Evolutionary conservation across 2,113 vertebrate genomes (phyloP).

Genomic region (Pteruthius melanotis): DNA sequence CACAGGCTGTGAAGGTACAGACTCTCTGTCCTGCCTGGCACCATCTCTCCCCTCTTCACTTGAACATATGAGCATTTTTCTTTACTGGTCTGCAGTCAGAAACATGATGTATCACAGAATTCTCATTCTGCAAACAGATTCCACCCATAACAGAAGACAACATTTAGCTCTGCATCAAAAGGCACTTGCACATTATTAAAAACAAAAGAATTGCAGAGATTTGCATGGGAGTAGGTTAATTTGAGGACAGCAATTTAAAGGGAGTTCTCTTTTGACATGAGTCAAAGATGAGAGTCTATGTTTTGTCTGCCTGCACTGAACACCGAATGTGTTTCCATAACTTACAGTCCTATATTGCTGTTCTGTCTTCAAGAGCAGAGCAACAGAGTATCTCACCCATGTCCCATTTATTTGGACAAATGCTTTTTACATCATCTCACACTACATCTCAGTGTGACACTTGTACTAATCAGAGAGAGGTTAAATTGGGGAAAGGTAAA

Average conservation of each 20-base stretch:
- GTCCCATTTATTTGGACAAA: neutral
- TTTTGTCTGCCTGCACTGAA: neutral
- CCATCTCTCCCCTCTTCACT: neutral
- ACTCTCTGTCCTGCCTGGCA: neutral
- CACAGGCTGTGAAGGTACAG: neutral
- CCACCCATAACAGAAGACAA: slow-evolving; percentile 11
- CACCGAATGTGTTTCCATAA: neutral
- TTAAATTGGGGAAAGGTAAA: neutral
- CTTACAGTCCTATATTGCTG: neutral
- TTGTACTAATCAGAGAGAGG: neutral
- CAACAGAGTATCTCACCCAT: neutral
- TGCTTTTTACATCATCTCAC: neutral
- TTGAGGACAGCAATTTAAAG: slow-evolving; percentile 4
- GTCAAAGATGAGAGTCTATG: slow-evolving; percentile 30
- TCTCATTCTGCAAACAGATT: neutral
- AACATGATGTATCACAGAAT: neutral
- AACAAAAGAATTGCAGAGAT: slow-evolving; percentile 24
- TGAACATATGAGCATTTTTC: neutral
- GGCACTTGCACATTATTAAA: neutral
- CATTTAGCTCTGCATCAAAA: slow-evolving; percentile 19
- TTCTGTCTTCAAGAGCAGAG: neutral
- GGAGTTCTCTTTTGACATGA: slow-evolving; percentile 41
- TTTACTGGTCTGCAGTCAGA: neutral
- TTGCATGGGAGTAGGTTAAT: slow-evolving; percentile 14
- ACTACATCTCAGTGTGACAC: neutral